These are phyloP conservation scores for Drosophila kepulauana DNA, from an alignment of 1,140 invertebrate genomes.

Conservation along the genomic window DNA sequence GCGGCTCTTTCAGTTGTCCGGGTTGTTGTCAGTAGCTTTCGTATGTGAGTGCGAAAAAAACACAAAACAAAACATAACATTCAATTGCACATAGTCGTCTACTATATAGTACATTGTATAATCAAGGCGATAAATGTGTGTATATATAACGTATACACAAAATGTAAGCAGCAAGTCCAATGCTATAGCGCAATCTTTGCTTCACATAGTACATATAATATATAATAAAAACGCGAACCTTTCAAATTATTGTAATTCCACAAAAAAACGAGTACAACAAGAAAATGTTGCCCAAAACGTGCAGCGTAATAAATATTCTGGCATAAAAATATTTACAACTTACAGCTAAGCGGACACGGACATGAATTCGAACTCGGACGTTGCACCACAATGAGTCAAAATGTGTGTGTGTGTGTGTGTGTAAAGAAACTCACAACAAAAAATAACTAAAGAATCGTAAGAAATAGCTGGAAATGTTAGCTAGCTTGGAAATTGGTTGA, in stretches of 20 bases:
- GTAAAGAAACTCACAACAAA: background rate
- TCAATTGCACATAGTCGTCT: slow-evolving; percentile 13
- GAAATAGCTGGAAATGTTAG: slow-evolving; percentile 20
- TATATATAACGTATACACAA: slow-evolving; percentile 14
- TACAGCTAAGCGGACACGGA: slow-evolving; percentile 38
- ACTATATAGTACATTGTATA: slow-evolving; percentile 38
- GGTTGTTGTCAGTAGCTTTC: slow-evolving; percentile 47
- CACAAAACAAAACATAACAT: slow-evolving; percentile 56
- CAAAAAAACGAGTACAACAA: slow-evolving; percentile 16
- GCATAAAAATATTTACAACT: slow-evolving; percentile 45
- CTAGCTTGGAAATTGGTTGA: slow-evolving; percentile 31
- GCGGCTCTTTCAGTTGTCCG: background rate
- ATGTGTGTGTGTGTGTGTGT: background rate
- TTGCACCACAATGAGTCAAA: slow-evolving; percentile 26
- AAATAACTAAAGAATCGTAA: slow-evolving; percentile 11
- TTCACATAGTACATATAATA: slow-evolving; percentile 10
- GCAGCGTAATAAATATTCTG: slow-evolving; percentile 49
- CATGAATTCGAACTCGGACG: slow-evolving; percentile 5
- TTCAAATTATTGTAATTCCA: slow-evolving; percentile 52
- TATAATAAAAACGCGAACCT: slow-evolving; percentile 46
- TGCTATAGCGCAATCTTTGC: slow-evolving; percentile 44
- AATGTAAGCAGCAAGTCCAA: slow-evolving; percentile 43
- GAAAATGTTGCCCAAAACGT: slow-evolving; percentile 38
- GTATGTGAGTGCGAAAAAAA: slow-evolving; percentile 70
- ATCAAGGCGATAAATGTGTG: slow-evolving; percentile 47